Evolutionary conservation across 2,888 invertebrate species (phyloP).

Genomic region (Standfussiana lucernea): DNA sequence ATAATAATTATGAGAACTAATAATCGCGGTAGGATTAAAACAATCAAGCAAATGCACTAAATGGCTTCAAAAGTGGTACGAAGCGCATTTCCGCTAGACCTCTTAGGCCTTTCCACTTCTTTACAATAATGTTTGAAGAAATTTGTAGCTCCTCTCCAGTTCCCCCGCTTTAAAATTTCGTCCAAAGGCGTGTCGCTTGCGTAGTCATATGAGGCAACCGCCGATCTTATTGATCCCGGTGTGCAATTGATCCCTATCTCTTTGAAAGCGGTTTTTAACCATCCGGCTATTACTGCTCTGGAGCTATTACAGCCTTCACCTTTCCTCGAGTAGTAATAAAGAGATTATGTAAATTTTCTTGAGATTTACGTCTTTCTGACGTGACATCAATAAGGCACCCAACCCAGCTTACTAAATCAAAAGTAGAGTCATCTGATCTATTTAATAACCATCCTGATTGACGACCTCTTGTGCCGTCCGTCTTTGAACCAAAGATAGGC

Average conservation of each 20-base stretch:
- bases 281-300: slow-evolving; percentile 4
- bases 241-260: slow-evolving; percentile 25
- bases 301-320: slow-evolving; percentile 5
- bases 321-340: slow-evolving; percentile 12
- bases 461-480: slow-evolving; percentile 6
- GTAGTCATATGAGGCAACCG: slow-evolving; percentile 35
- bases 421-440: background rate
- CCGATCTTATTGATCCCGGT: slow-evolving; percentile 37
- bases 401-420: slow-evolving; percentile 8
- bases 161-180: slow-evolving; percentile 30
- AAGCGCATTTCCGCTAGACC: slow-evolving; percentile 3
- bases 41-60: slow-evolving; percentile 10
- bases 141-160: slow-evolving; percentile 33
- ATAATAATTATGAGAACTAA: background rate
- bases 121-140: slow-evolving; percentile 43
- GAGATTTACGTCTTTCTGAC: slow-evolving; percentile 1
- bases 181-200: slow-evolving; percentile 25
- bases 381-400: slow-evolving; percentile 8
- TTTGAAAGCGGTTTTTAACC: background rate
- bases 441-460: slow-evolving; percentile 18
- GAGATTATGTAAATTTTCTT: background rate
- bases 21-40: background rate
- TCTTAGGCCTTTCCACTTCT: slow-evolving; percentile 22
- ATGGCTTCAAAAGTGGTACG: slow-evolving; percentile 33
- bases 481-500: slow-evolving; percentile 28